A percentile compares a stretch with the other conserved stretches of the same genome.
Evolutionary conservation across 2,113 vertebrate species (phyloP).

Genomic region (Drymodes brunneopygia): DNA sequence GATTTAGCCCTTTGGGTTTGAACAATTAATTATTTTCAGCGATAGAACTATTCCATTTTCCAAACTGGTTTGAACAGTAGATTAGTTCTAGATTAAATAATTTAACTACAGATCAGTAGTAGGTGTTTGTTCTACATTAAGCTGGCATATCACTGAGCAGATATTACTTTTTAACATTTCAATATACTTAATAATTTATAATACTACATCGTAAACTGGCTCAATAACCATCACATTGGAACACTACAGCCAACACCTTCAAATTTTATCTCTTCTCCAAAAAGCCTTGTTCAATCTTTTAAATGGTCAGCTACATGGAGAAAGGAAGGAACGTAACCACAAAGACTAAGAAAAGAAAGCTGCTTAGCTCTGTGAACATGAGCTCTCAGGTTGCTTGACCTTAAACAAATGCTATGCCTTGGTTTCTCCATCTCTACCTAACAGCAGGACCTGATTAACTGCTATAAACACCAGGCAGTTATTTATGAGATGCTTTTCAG

Average conservation of each 20-base stretch:
- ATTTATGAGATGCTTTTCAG: not conserved
- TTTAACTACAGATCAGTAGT: conserved; percentile 61
- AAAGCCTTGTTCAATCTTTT: conserved; percentile 15
- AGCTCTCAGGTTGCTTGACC: not conserved
- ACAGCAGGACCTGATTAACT: not conserved
- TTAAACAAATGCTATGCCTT: not conserved
- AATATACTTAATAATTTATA: conserved; percentile 70
- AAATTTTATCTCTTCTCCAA: conserved; percentile 43
- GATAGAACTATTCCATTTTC: conserved; percentile 38
- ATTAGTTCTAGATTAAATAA: conserved; percentile 69
- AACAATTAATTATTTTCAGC: conserved; percentile 61
- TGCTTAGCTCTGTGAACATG: not conserved
- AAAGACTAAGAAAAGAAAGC: not conserved
- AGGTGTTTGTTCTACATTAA: conserved; percentile 63
- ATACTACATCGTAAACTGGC: conserved; percentile 55
- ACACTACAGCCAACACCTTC: conserved; percentile 10
- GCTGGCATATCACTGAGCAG: conserved; percentile 41
- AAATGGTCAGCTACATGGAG: not conserved
- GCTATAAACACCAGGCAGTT: not conserved
- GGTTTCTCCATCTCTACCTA: not conserved
- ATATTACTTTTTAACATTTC: conserved; percentile 67
- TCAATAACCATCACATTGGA: conserved; percentile 35
- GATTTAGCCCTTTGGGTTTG: conserved; percentile 39
- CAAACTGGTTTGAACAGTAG: conserved; percentile 49
- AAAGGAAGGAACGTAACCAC: not conserved